Evolutionary conservation across 1,140 invertebrate genomes (phyloP).

Genomic region (Microplitis demolitor): DNA sequence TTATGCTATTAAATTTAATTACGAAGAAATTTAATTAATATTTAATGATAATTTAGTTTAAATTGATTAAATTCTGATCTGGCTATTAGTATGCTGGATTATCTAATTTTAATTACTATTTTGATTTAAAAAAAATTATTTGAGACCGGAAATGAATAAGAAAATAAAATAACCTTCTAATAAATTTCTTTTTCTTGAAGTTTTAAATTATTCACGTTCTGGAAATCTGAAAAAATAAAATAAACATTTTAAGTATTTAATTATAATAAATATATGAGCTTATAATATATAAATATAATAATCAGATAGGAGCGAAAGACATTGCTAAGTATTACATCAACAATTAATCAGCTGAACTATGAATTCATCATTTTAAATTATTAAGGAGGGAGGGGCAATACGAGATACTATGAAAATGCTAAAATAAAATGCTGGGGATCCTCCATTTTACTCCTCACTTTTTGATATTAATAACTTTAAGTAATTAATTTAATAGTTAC

Average conservation of each 20-base stretch:
- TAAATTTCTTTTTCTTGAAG: no score
- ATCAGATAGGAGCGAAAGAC: conserved; percentile 55
- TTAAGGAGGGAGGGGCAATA: not conserved
- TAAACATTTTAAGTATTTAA: not conserved
- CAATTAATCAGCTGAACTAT: conserved; percentile 55
- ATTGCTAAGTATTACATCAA: conserved; percentile 39
- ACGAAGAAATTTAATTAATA: no score
- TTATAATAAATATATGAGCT: not conserved
- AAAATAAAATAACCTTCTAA: no score
- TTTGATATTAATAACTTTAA: no score
- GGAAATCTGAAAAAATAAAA: conserved; percentile 3
- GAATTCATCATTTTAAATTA: conserved; percentile 46
- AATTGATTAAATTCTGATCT: no score
- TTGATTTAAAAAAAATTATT: not conserved
- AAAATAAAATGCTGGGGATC: not conserved
- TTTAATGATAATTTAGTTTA: no score
- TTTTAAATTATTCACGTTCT: no score
- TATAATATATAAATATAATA: not conserved
- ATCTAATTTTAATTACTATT: not conserved
- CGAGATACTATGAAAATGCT: not conserved
- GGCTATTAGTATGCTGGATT: no score
- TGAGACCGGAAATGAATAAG: no score
- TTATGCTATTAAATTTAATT: no score
- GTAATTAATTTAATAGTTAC: no score
- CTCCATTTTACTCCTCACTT: no score